Evolutionary conservation across 2,888 invertebrate species (phyloP).

Genomic region (Caenorhabditis japonica): DNA sequence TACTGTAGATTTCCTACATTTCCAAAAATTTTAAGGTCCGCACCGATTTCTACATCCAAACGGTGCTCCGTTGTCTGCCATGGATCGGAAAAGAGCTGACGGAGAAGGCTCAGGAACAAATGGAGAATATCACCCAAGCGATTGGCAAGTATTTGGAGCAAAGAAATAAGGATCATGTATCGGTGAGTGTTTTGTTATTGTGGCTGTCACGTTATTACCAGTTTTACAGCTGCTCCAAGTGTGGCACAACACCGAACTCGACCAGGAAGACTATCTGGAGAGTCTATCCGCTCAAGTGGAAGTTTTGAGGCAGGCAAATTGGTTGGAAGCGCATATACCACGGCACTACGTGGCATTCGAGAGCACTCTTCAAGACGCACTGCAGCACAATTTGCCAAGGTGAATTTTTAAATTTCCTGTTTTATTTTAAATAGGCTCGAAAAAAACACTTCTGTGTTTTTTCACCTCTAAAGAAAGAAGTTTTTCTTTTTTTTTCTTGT

Average conservation of each 20-base stretch:
- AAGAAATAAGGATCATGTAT: slow-evolving; percentile 90
- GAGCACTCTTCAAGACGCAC: slow-evolving; percentile 91
- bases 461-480: neutral
- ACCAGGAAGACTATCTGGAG: slow-evolving; percentile 94
- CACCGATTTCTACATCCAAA: slow-evolving; percentile 83
- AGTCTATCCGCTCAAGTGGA: slow-evolving; percentile 95
- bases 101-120: slow-evolving; percentile 93
- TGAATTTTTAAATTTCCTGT: too few relatives aligned
- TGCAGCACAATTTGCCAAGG: slow-evolving; percentile 89
- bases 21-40: slow-evolving; percentile 79
- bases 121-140: slow-evolving; percentile 89
- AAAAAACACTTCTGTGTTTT: too few relatives aligned
- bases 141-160: slow-evolving; percentile 91
- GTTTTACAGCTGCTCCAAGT: slow-evolving; percentile 88
- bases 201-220: too few relatives aligned
- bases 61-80: slow-evolving; percentile 84
- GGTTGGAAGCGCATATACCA: slow-evolving; percentile 81
- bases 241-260: slow-evolving; percentile 84
- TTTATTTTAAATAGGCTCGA: too few relatives aligned
- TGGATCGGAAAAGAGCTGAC: slow-evolving; percentile 91
- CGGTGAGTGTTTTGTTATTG: too few relatives aligned
- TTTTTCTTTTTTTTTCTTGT: neutral
- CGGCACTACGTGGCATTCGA: slow-evolving; percentile 96
- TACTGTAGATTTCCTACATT: too few relatives aligned
- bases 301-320: slow-evolving; percentile 90